phyloP scores from a whole-genome alignment of 2,888 invertebrate genomes.

The Dioctria rufipes region DNA sequence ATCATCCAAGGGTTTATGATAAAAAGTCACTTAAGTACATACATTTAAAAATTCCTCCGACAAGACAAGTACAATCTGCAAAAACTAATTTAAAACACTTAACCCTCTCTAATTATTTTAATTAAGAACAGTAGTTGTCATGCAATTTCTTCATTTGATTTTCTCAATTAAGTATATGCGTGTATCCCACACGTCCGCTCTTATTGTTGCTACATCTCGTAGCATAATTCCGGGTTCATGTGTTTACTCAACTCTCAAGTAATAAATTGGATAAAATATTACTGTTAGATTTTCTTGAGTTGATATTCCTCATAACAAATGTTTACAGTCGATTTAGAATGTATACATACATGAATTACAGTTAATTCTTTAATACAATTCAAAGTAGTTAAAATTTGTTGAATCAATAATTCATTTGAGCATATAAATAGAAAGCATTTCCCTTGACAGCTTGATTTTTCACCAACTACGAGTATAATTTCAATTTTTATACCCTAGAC shows the following conservation, averaged over 20 bases:
- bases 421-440: no score
- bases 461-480: no score
- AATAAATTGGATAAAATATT: conserved; percentile 16
- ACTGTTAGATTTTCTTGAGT: conserved; percentile 9
- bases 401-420: no score
- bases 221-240: conserved; percentile 42
- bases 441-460: no score
- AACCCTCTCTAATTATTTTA: conserved; percentile 43
- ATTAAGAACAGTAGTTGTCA: conserved; percentile 45
- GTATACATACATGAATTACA: no score
- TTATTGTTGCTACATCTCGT: not conserved
- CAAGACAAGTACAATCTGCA: conserved; percentile 16
- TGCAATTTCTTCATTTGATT: conserved; percentile 38
- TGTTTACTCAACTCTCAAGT: not conserved
- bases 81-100: conserved; percentile 32
- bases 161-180: conserved; percentile 23
- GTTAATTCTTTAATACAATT: no score
- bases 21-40: no score
- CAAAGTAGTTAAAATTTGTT: no score
- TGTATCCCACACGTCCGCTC: not conserved
- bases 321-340: not conserved
- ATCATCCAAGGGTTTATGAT: no score
- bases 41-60: no score
- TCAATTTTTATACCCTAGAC: no score
- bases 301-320: not conserved